phyloP scores from a whole-genome alignment of 2,113 vertebrate species.

The Leptodactylus fuscus region DNA sequence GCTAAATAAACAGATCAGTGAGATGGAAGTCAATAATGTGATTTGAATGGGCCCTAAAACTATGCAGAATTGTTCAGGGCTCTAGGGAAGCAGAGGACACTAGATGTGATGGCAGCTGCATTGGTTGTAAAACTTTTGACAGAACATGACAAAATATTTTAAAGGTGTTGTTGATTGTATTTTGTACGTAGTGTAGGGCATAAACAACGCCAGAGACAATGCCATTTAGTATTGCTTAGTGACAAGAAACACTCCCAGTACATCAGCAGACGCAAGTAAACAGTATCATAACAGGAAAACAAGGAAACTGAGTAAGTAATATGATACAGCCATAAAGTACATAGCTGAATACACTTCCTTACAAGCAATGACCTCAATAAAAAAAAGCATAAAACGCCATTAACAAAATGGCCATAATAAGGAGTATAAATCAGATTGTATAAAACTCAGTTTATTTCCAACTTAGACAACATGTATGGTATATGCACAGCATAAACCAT shows the following conservation, averaged over 20 bases:
- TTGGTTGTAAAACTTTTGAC: no score
- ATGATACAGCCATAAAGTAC: neutral
- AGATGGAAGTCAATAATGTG: no score
- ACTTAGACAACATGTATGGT: no score
- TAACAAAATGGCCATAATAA: neutral
- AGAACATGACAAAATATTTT: no score
- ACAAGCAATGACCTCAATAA: neutral
- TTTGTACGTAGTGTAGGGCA: no score
- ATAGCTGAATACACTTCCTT: neutral
- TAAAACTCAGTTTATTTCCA: neutral
- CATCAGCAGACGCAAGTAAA: no score
- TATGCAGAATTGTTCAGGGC: neutral
- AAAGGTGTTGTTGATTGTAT: no score
- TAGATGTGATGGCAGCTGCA: neutral
- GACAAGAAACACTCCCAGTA: neutral
- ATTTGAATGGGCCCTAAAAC: no score
- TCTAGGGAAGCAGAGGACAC: neutral
- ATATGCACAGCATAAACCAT: no score
- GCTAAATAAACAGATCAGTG: no score
- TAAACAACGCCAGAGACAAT: neutral
- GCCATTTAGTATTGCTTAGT: neutral
- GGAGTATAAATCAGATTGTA: neutral
- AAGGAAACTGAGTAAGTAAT: conserved; percentile 8
- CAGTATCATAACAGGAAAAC: neutral
- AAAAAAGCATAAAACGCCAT: neutral